Evolutionary conservation across 92 coral and sea anemone genomes (phyloP), one percentile per base, ranked within the genome.

Genomic region (Phenganax subtilis): DNA sequence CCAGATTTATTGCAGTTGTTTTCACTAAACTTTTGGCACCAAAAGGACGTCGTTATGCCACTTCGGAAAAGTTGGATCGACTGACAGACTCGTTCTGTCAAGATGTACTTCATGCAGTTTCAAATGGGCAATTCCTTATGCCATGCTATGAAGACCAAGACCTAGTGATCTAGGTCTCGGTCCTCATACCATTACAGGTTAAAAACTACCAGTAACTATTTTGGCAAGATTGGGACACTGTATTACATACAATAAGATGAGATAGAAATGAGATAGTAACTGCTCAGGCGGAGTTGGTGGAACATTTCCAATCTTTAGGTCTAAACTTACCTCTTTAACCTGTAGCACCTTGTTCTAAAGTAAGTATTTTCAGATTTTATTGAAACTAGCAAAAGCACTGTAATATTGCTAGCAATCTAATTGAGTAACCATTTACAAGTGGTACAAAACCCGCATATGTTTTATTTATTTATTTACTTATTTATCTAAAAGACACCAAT

Each of bases 201-300:
- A n/a, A n/a, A n/a, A n/a, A n/a, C n/a, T n/a, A n/a, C n/a, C n/a
- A 10, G 11, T 75, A 56, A 29, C 59, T 55, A 17, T 75, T 4
- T 56, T 75, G 65, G 64, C 80, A 75, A 75, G 80, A 75, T 29
- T 75, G 51, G 80, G 80, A 55, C 80, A 75, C 20, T 75, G 44
- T 52, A 75, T 75, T 27, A 15, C 64, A 27, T 75, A 75, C 65
- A 51, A 75, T 29, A 16, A 47, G 56, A 55, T 75, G 16, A 55
- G n/a, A n/a, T n/a, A n/a, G n/a, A n/a, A n/a, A 56, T 28, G 63
- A 75, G 20, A 75, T 75, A 16, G 80, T 54, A 31, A 75, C 80
- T 7, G 80, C 80, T 27, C 80, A 75, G 53, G 80, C 80, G 0
- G 80, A 75, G 51, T n/a, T 75, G 53, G 63, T 55, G 62, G 37